Evolutionary conservation across 1,140 invertebrate genomes (phyloP).

Genomic region (Ostrea edulis): DNA sequence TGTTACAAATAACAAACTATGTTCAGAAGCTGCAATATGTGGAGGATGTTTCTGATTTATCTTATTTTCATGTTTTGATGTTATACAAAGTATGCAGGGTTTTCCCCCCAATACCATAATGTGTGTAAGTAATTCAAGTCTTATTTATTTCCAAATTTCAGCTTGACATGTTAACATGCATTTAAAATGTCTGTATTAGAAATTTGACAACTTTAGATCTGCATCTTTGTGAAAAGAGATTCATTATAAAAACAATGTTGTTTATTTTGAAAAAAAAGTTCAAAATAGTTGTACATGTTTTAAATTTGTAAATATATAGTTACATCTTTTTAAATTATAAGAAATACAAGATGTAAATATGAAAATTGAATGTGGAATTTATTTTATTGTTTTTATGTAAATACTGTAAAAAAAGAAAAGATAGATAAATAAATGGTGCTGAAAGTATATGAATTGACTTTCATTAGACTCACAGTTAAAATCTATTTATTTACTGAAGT

Average conservation of each 20-base stretch:
- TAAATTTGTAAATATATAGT: neutral
- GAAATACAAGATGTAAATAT: neutral
- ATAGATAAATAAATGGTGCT: neutral
- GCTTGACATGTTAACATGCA: neutral
- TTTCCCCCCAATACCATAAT: neutral
- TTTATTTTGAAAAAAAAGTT: neutral
- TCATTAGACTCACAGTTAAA: too few relatives aligned
- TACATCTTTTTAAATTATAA: neutral
- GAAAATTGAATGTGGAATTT: neutral
- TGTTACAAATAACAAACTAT: neutral
- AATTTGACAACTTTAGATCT: neutral
- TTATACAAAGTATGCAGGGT: neutral
- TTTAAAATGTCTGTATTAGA: neutral
- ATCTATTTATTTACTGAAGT: too few relatives aligned
- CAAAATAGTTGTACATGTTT: too few relatives aligned
- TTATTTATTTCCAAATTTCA: neutral
- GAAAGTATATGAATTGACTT: neutral
- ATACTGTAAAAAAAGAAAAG: neutral
- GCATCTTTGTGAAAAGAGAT: neutral
- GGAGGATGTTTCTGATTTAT: neutral
- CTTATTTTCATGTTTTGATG: neutral
- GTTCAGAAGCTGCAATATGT: neutral
- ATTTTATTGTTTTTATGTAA: neutral
- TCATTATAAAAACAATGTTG: neutral
- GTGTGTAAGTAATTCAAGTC: neutral